Evolutionary conservation across 2,888 invertebrate genomes (phyloP), one percentile per base, ranked within the genome.

Genomic region (Neoscelio sp.): DNA sequence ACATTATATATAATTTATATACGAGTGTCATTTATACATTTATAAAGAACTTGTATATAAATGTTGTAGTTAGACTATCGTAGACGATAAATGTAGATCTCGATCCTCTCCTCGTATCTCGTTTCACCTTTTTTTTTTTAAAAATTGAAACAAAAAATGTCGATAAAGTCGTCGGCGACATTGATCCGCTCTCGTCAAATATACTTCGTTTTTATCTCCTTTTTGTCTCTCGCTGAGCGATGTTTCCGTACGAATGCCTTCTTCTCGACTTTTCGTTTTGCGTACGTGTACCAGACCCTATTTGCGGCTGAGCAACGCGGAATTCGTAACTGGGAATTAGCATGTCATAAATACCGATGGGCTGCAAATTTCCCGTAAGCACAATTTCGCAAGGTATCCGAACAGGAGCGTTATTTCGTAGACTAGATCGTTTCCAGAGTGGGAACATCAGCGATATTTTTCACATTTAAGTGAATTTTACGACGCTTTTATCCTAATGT

Each of bases 281-380:
- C 62, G 78, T 79, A 80, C 70, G 80, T 77, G 77, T 75, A 74
- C 60, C 85, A 84, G 78, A 84, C 84, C 85, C 85, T 82, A 60
- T 62, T 76, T 68, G 62, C 48, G 62, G 54, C 40, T 83, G 82
- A 83, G 86, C 83, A 83, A 85, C 84, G 85, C 84, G 84, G 89
- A 89, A 89, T 89, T 88, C 87, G 85, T 89, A 89, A 89, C 88
- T 83, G 88, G 85, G 82, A 84, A 89, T 89, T 89, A 89, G 88
- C 89, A 89, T 89, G 85, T 89, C 88, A 89, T 89, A 89, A 89
- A 89, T 89, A 88, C 86, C 86, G 86, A 89, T 87, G 83, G 60
- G 56, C 46, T 56, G 62, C 23, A 71, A 80, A 73, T 67, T 48
- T 48, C 30, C 40, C 23, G 60, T 62, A 67, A 76, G 60, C 60